phyloP scores from a whole-genome alignment of 2,113 vertebrate species.

The Chlamydotis undulata region DNA sequence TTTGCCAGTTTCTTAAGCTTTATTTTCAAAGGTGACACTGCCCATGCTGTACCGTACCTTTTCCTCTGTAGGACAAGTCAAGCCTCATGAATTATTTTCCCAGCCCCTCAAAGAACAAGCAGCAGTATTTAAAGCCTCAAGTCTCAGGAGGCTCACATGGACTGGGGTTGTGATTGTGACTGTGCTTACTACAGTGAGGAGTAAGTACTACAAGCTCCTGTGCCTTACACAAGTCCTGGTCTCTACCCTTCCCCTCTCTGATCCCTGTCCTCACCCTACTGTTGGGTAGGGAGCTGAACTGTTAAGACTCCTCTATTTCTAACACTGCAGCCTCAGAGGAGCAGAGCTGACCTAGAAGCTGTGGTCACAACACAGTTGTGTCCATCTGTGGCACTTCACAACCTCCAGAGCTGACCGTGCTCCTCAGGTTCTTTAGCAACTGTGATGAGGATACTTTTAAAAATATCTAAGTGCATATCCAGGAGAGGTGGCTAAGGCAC shows the following conservation, averaged over 20 bases:
- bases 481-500: neutral
- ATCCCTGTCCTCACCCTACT: neutral
- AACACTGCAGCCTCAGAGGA: neutral
- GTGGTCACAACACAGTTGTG: neutral
- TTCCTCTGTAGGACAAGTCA: neutral
- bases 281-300: neutral
- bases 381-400: neutral
- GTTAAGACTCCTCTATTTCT: neutral
- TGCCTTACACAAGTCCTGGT: neutral
- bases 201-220: neutral
- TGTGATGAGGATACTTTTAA: neutral
- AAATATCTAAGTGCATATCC: neutral
- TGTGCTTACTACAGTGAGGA: neutral
- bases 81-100: neutral
- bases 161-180: neutral
- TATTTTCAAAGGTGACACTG: neutral
- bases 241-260: neutral
- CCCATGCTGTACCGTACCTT: neutral
- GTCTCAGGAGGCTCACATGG: neutral
- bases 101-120: neutral
- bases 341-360: neutral
- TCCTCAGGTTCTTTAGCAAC: neutral
- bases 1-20: neutral
- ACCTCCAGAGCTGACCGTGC: neutral
- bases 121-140: neutral